These are phyloP conservation scores for Blastobasis lacticolella DNA, from an alignment of 2,888 invertebrate genomes.

Conservation along the genomic window DNA sequence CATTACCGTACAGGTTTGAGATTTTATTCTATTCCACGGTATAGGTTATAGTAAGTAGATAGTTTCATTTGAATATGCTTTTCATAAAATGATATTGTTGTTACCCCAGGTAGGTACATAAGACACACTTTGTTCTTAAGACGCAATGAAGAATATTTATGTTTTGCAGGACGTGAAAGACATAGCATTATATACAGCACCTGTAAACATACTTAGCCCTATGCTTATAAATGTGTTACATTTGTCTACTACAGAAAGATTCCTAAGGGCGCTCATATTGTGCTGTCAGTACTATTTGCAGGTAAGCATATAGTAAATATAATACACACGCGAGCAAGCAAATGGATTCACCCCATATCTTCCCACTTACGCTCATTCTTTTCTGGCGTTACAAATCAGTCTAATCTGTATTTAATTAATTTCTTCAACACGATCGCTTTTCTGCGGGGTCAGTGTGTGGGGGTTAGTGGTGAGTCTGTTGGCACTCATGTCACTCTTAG, in stretches of 20 bases:
- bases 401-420: no score
- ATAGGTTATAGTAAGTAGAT: not conserved
- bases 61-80: not conserved
- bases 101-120: not conserved
- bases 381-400: no score
- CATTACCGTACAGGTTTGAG: slow-evolving; percentile 62
- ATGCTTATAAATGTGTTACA: slow-evolving; percentile 76
- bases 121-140: no score
- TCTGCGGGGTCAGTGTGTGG: no score
- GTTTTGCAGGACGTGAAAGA: slow-evolving; percentile 55
- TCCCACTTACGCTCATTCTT: no score
- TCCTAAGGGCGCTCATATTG: slow-evolving; percentile 76
- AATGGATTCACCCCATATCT: no score
- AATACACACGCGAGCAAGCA: no score
- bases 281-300: slow-evolving; percentile 78
- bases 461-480: no score
- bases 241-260: slow-evolving; percentile 74
- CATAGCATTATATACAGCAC: slow-evolving; percentile 73
- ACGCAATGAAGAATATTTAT: slow-evolving; percentile 5
- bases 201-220: slow-evolving; percentile 65
- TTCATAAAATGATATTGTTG: not conserved
- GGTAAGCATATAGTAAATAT: slow-evolving; percentile 33
- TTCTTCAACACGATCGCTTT: no score
- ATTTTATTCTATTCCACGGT: no score
- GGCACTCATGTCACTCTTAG: no score